phyloP scores from a whole-genome alignment of 2,888 invertebrate species.

The Apodemia duryi region DNA sequence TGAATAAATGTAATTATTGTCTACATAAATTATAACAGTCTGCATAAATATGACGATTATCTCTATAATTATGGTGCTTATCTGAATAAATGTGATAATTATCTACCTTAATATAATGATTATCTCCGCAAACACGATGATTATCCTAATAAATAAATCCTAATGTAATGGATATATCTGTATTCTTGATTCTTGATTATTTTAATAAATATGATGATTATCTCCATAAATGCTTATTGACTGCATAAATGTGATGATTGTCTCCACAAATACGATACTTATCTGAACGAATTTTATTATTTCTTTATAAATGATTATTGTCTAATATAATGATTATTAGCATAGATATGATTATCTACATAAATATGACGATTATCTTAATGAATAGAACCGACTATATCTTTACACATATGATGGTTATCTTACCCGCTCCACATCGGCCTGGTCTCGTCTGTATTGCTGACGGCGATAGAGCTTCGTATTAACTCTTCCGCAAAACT shows the following conservation, averaged over 20 bases:
- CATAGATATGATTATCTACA: too few relatives aligned
- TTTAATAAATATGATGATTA: too few relatives aligned
- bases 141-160: too few relatives aligned
- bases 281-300: not conserved
- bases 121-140: not conserved
- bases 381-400: not conserved
- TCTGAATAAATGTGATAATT: not conserved
- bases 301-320: not conserved
- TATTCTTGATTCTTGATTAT: too few relatives aligned
- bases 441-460: slow-evolving; percentile 43
- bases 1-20: not conserved
- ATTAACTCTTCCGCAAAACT: slow-evolving; percentile 74
- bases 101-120: too few relatives aligned
- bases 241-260: slow-evolving; percentile 21
- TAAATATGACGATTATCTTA: not conserved
- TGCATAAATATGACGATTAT: not conserved
- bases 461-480: slow-evolving; percentile 58
- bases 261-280: slow-evolving; percentile 23
- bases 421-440: slow-evolving; percentile 51
- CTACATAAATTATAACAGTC: not conserved
- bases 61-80: not conserved
- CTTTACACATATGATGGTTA: not conserved
- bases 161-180: too few relatives aligned
- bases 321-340: too few relatives aligned
- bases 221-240: slow-evolving; percentile 19